Evolutionary conservation across 2,888 invertebrate genomes (phyloP), one percentile per base, ranked within the genome.

Genomic region (Acrobasis suavella): DNA sequence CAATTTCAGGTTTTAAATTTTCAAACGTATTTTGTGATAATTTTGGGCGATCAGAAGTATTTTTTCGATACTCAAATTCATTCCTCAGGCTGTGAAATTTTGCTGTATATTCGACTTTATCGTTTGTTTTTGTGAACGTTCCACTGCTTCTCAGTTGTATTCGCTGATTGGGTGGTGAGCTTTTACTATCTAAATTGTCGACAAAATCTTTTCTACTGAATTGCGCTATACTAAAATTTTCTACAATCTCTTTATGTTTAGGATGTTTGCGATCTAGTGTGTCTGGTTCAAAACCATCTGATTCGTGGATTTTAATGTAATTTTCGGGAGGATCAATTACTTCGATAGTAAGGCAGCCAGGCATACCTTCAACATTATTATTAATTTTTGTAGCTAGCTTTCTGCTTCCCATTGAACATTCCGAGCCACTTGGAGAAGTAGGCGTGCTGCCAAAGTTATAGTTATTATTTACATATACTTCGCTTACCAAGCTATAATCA

Each of bases 271-370:
- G 93, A 76, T 97, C 97, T 63, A 97, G 89, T 0, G 97, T 97
- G 70, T 97, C 97, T 0, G 97, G 97, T 81, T 97, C 97, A 74
- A 96, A 97, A 62, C 95, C 95, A 73, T 96, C 96, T 1, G 96
- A 96, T 75, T 97, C 97, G 63, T 96, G 94, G 58, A 96, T 95
- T 75, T 94, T 94, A 9, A 95, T 94, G 69, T 96, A 96, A 76
- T 96, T 96, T 72, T 96, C 95, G 0, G 96, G 95, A 17, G 96
- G 95, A 80, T 97, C 97, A 78, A 96, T 96, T 0, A 97, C 96
- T 88, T 96, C 96, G 66, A 97, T 97, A 39, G 96, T 96, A 76
- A 97, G 91, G 74, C 96, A 96, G 9, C 97, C 97, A 0, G 96
- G 96, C 66, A 96, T 95, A 73, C 94, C 91, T 64, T 86, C 91